Conservation (phyloP, 2,113 vertebrate genomes). For the Centrocercus urophasianus region DNA sequence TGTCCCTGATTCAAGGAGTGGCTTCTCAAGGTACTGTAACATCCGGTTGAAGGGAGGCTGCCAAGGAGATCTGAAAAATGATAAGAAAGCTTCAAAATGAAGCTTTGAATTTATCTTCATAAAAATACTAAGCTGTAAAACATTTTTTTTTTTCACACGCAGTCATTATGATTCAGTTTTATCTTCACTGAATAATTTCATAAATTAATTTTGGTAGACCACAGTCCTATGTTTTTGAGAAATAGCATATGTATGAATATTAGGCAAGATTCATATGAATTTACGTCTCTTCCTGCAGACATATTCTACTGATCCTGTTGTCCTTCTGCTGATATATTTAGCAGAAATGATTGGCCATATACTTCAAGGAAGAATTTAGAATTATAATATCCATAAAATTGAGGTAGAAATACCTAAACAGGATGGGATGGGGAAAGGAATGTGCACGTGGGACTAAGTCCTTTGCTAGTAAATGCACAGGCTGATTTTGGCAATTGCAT, state of each 20-base stretch:
- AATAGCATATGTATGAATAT: background rate
- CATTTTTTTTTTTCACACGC: background rate
- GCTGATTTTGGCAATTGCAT: background rate
- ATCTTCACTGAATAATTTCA: background rate
- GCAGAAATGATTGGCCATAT: background rate
- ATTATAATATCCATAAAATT: background rate
- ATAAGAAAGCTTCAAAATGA: background rate
- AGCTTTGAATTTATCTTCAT: background rate
- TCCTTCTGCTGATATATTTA: background rate
- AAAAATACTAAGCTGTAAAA: background rate
- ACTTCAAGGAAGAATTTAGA: background rate
- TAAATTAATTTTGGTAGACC: background rate
- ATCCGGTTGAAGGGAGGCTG: background rate
- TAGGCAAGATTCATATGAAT: background rate
- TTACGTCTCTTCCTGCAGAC: background rate
- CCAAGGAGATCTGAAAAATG: background rate
- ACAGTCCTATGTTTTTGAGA: background rate
- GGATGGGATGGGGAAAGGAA: background rate
- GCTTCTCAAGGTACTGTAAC: conserved; percentile 79
- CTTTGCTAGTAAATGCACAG: background rate
- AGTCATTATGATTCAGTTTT: background rate
- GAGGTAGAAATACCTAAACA: background rate
- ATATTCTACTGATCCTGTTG: background rate
- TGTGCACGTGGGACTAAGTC: background rate
- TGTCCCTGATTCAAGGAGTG: conserved; percentile 61